Evolutionary conservation across 2,888 invertebrate genomes (phyloP), one percentile per base, ranked within the genome.

Genomic region (Trachelus troglodyta): DNA sequence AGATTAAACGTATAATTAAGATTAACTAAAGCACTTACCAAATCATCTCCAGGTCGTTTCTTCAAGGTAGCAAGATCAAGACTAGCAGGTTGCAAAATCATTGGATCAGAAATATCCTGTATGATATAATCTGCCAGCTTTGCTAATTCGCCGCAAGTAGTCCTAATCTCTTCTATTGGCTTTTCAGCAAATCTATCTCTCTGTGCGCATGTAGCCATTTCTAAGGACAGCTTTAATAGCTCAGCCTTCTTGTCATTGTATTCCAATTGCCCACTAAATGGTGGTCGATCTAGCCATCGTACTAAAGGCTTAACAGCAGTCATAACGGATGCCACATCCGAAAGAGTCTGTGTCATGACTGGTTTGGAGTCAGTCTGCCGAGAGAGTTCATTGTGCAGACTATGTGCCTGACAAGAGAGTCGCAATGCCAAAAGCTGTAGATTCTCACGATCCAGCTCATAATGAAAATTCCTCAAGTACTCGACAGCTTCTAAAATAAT

Each of bases 401-500:
- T 95, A 83, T 96, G 94, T n/a, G 97, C 96, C 80, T 95, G 95
- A 86, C 96, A 97, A 0, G 97, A 96, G 82, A 98, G 93, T 85
- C 96, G 95, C 87, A 98, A 92, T 0, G 98, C 97, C 88, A 98
- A 93, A 85, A 96, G 95, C 92, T 98, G 98, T 81, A 98, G 93
- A 91, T 98, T 98, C 92, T 99, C 98, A 85, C 96, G 95, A 82
- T 97, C 96, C 88, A 97, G 92, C 90, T 97, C 97, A 93, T 97
- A 98, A 91, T 98, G 97, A 92, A 98, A 96, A 92, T 97, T 96
- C 85, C 96, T 93, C 74, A 99, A 93, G 85, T 97, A 96, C 87
- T 98, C 97, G 23, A 98, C 96, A 75, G 98, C 98, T 92, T 98
- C 98, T 74, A 99, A 93, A 82, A 99, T 95, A 77, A 98, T 94